Percentiles rank a stretch among this genome's conserved stretches.
Evolutionary conservation across 2,888 invertebrate species (phyloP).

Genomic region (Catonia carolina): DNA sequence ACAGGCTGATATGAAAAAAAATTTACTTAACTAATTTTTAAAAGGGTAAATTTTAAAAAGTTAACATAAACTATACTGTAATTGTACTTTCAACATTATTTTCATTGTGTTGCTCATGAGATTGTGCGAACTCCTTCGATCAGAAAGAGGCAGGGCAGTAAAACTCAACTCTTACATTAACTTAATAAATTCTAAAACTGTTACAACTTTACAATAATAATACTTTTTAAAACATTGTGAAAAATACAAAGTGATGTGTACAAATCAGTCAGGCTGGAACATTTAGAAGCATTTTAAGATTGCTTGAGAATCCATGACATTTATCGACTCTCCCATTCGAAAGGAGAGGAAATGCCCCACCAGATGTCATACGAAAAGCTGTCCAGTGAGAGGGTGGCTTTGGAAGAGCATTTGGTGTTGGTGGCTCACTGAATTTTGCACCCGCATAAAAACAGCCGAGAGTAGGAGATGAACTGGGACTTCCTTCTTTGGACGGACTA

Average conservation of each 20-base stretch:
- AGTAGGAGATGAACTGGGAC: constrained; percentile 33
- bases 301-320: constrained; percentile 45
- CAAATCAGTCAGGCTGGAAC: constrained; percentile 44
- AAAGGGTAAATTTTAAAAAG: no score
- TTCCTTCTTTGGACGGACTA: constrained; percentile 36
- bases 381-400: constrained; percentile 77
- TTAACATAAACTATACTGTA: not conserved
- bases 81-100: not conserved
- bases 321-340: constrained; percentile 31
- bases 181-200: constrained; percentile 1
- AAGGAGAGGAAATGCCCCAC: constrained; percentile 27
- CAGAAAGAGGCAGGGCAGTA: not conserved
- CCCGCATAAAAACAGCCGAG: constrained; percentile 54
- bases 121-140: constrained; percentile 7
- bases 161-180: constrained; percentile 5
- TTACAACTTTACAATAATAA: constrained; percentile 18
- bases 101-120: constrained; percentile 25
- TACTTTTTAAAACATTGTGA: constrained; percentile 5
- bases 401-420: constrained; percentile 68
- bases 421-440: constrained; percentile 76
- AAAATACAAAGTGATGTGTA: constrained; percentile 22
- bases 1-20: no score
- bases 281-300: constrained; percentile 58
- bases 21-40: no score
- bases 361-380: constrained; percentile 31